Conservation (phyloP, 2,888 invertebrate species). For the Poecilus cupreus region DNA sequence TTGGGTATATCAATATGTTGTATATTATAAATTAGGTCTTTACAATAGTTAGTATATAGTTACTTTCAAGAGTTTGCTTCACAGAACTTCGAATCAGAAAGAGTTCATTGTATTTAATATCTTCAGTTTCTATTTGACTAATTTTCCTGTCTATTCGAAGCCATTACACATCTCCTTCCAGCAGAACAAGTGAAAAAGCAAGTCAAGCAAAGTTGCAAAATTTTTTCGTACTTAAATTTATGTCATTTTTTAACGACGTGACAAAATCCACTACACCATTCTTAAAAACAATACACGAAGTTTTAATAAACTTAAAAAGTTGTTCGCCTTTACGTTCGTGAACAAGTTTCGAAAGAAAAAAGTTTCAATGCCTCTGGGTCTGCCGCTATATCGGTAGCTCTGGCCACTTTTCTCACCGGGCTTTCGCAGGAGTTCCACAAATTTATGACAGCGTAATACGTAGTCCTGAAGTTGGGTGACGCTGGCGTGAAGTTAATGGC, state of each 20-base stretch:
- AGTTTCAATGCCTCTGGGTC: conserved; percentile 42
- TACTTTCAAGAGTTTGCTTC: too few species aligned
- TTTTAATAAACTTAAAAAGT: conserved; percentile 53
- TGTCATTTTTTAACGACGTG: conserved; percentile 49
- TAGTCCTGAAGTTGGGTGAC: neutral
- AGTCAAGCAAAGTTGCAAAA: neutral
- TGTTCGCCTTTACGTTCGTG: conserved; percentile 27
- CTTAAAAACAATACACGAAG: conserved; percentile 50
- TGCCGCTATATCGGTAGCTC: conserved; percentile 39
- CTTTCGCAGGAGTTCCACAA: neutral
- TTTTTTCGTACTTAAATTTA: conserved; percentile 42
- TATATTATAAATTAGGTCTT: too few species aligned
- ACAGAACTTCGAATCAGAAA: too few species aligned
- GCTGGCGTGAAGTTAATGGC: neutral
- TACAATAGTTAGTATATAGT: too few species aligned
- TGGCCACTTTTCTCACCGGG: conserved; percentile 16
- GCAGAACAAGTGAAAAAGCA: neutral
- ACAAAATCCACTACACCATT: conserved; percentile 47
- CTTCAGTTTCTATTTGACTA: too few species aligned
- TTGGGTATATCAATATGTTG: too few species aligned
- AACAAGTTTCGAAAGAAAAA: conserved; percentile 43
- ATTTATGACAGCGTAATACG: neutral
- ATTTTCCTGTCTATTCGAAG: too few species aligned
- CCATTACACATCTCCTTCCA: too few species aligned
- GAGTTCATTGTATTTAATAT: too few species aligned